These are phyloP conservation scores for Psettodes erumei DNA, from an alignment of 2,113 vertebrate genomes.

Conservation along the genomic window DNA sequence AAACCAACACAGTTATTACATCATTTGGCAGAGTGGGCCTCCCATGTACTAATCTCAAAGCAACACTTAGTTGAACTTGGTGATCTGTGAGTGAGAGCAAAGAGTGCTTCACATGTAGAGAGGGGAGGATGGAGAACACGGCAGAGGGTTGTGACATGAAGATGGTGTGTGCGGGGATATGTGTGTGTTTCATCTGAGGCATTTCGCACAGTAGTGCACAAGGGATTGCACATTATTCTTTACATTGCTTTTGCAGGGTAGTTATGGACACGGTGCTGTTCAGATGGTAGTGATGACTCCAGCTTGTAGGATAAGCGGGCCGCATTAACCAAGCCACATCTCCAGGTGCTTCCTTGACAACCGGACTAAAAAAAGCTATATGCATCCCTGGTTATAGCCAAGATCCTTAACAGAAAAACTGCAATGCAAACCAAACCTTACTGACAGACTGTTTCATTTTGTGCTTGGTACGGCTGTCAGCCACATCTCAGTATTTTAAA, in stretches of 20 bases:
- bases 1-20: conserved; percentile 67
- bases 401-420: neutral
- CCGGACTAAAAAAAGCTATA: neutral
- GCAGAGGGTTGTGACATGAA: neutral
- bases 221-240: neutral
- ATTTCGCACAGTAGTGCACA: neutral
- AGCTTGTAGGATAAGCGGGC: too few relatives aligned
- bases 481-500: conserved; percentile 24
- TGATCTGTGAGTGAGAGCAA: conserved; percentile 45
- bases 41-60: conserved; percentile 66
- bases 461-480: neutral
- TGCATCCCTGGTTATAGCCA: neutral
- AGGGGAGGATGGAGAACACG: conserved; percentile 15
- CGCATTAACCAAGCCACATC: neutral
- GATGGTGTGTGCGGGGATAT: neutral
- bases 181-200: neutral
- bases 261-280: neutral
- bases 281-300: too few relatives aligned
- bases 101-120: conserved; percentile 44
- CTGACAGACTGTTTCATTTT: conserved; percentile 22
- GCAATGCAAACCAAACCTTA: neutral
- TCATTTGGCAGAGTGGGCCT: conserved; percentile 69
- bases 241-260: neutral
- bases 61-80: conserved; percentile 63
- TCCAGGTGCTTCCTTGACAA: neutral